phyloP scores from a whole-genome alignment of 2,113 vertebrate species.

The Malurus elegans region DNA sequence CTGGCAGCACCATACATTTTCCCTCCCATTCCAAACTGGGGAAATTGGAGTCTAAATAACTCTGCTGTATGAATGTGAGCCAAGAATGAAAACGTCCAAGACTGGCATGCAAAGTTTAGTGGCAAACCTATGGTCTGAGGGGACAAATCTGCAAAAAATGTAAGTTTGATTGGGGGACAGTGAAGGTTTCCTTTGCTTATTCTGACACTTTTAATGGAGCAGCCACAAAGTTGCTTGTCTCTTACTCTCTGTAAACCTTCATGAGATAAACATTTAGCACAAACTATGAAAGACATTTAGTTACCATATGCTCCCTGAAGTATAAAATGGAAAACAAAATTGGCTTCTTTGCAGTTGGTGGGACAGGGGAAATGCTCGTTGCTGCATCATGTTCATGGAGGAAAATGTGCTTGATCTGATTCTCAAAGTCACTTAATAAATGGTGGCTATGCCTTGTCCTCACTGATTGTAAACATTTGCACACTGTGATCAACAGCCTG shows the following conservation, averaged over 20 bases:
- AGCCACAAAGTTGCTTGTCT: not conserved
- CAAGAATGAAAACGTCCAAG: not conserved
- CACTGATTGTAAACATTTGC: not conserved
- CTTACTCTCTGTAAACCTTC: not conserved
- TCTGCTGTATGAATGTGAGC: not conserved
- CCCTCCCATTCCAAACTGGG: not conserved
- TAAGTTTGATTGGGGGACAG: not conserved
- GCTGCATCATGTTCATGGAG: not conserved
- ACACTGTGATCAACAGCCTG: not conserved
- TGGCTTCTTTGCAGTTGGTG: not conserved
- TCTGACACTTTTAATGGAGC: not conserved
- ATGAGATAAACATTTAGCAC: not conserved
- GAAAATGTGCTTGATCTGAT: not conserved
- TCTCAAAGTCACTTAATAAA: not conserved
- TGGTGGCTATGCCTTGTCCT: not conserved
- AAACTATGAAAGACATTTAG: not conserved
- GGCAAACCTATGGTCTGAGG: not conserved
- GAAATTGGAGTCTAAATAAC: not conserved
- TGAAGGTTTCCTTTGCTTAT: not conserved
- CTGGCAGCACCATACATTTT: conserved; percentile 14
- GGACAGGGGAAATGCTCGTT: not conserved
- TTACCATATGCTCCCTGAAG: not conserved
- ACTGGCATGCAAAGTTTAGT: not conserved
- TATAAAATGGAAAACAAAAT: not conserved
- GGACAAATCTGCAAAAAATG: not conserved